Conservation (phyloP, 2,797 vertebrate species). For the Coendou prehensilis region DNA sequence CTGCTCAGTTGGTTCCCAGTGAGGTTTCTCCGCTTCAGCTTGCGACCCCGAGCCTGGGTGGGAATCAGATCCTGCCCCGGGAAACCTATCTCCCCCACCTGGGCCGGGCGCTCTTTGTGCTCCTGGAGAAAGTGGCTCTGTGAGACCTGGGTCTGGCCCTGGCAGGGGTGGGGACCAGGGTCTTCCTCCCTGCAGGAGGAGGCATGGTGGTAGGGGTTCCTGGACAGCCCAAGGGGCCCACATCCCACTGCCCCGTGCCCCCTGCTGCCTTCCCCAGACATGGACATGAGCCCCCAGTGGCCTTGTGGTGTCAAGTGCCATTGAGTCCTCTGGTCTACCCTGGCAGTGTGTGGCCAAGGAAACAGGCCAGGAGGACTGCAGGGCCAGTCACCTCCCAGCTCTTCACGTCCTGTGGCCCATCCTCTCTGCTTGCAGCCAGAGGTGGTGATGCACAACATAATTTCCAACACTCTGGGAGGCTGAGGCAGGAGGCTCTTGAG, state of each 20-base stretch:
- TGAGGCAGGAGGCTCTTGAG: background rate
- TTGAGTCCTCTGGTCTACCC: background rate
- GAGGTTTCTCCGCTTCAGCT: background rate
- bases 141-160: background rate
- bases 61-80: background rate
- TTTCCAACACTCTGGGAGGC: background rate
- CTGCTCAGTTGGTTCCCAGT: background rate
- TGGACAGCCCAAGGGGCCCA: background rate
- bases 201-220: background rate
- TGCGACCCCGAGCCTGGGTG: constrained; percentile 30
- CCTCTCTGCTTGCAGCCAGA: background rate
- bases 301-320: rapidly evolving
- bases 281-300: background rate
- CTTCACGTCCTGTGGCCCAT: background rate
- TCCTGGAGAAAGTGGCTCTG: background rate
- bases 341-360: background rate
- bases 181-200: background rate
- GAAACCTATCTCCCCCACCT: constrained; percentile 17
- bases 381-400: background rate
- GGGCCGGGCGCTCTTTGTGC: background rate
- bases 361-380: background rate
- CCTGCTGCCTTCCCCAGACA: background rate
- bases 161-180: background rate
- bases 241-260: background rate
- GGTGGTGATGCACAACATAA: background rate